Base-by-base conservation (phyloP, 2,113 vertebrate species). In the Phyllostomus hastatus region DNA sequence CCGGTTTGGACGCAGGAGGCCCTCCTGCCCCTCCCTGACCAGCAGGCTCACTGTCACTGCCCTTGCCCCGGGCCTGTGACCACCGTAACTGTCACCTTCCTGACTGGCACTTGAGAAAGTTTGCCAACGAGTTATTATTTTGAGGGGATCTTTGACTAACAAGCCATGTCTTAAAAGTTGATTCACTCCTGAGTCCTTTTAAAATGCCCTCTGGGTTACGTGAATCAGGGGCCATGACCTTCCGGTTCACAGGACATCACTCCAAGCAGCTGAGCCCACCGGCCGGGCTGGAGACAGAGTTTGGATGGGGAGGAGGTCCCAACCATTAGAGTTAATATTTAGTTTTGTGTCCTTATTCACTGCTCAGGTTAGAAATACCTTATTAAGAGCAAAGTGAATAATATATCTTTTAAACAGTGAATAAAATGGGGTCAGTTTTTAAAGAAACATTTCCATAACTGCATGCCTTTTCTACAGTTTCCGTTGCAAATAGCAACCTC, bases 81-180 rank as follows among this genome's bases (percentile, higher is more conserved):
- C 85, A 91, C 92, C n/a, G 81, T 89, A 73, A 83, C 82, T 91
- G 88, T 97, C 94, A 95, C 90, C 41, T 87, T 75, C 73, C 41
- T 95, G 95, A 96, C 54, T 92, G 96, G 96, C 92, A 76, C 33
- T 75, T 95, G 80, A 69, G 80, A 96, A 93, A 97, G 94, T 91
- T 82, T 96, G 85, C 96, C 88, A 88, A 80, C 92, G 89, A 96
- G 70, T 86, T 88, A 59, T 90, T 89, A 84, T 88, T 90, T 73
- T 73, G 15, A 11, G 14, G 46, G 17, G 28, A 78, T 20, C 9
- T 16, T 66, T 90, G 11, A 33, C 52, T 95, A 70, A 96, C 24
- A 75, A 91, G 46, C n/a, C 11, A 43, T 88, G 92, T 89, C 35
- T 90, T 90, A 78, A 92, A 90, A 90, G 61, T 88, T 52, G 24